Evolutionary conservation across 2,113 vertebrate genomes (phyloP).

Genomic region (Sminthopsis crassicaudata): DNA sequence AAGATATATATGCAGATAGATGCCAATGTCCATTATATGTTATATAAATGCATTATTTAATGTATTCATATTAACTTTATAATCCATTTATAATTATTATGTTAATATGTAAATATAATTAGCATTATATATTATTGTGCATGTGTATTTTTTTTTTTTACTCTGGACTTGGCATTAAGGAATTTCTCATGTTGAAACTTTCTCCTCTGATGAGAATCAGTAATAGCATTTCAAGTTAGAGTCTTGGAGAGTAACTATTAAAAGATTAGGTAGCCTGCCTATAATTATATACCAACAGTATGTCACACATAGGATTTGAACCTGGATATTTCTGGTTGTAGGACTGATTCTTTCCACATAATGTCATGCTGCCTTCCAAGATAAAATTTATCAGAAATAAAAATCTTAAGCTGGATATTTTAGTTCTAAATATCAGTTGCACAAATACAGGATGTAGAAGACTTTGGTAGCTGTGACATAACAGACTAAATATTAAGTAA

Average conservation of each 20-base stretch:
- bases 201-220: background rate
- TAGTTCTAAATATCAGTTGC: background rate
- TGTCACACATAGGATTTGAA: conserved; percentile 11
- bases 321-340: background rate
- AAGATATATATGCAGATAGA: too few relatives aligned
- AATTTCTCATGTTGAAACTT: background rate
- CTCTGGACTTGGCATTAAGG: background rate
- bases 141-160: background rate
- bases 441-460: background rate
- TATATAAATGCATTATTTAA: too few relatives aligned
- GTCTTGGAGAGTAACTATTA: background rate
- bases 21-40: too few relatives aligned
- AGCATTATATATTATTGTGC: too few relatives aligned
- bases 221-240: background rate
- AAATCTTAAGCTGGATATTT: background rate
- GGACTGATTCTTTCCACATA: background rate
- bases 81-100: background rate
- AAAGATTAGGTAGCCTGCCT: background rate
- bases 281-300: background rate
- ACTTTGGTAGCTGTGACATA: background rate
- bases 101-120: too few relatives aligned
- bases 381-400: background rate
- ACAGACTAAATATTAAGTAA: background rate
- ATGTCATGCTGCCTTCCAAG: background rate
- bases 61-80: background rate